Evolutionary conservation across 2,113 vertebrate species (phyloP), one percentile per base, ranked within the genome.

Genomic region (Axis porcinus): DNA sequence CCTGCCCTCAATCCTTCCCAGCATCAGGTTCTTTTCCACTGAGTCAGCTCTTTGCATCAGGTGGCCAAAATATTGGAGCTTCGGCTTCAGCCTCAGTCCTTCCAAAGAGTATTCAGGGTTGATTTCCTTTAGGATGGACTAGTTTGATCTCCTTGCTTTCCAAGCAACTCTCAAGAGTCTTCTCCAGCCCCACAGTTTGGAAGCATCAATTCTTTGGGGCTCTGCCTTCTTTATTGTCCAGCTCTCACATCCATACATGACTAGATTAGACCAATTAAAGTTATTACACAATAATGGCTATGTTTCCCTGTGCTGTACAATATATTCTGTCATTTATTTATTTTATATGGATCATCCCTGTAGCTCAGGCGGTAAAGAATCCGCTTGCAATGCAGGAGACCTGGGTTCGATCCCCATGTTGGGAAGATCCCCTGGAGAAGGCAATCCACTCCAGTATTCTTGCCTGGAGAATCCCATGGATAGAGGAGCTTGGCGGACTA

Each of bases 371-470:
- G 1, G 19, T 40, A 70, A 40, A 70, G 67, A 40, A 70, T 40
- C n/a, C 23, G 10, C 67, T 70, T 70, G 67, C 67, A 70, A 70
- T 70, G 5, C 19, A 40, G 67, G n/a, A 70, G 67, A 6, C n/a
- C 19, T 70, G 19, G 19, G 19, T 70, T 70, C 0, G 0, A 70
- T 70, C 10, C 9, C 67, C 0, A 0, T 10, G 10, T 40, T 36
- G 67, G 67, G n/a, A 70, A 70, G 19, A 70, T 12, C 19, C 67
- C n/a, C n/a, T 70, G 67, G 5, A 70, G 67, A 70, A 70, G n/a
- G n/a, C n/a, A 70, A 6, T 67, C 17, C 19, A 70, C n/a, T 36
- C 64, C 4, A 40, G n/a, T 40, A 40, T 23, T 70, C 67, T 70
- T 70, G 67, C 10, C 10, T 40, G 67, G 67, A 40, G 67, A 40